A percentile compares a stretch with the other conserved stretches of the same genome.
Evolutionary conservation across 2,797 vertebrate species (phyloP).

Genomic region (Hydrophis major): DNA sequence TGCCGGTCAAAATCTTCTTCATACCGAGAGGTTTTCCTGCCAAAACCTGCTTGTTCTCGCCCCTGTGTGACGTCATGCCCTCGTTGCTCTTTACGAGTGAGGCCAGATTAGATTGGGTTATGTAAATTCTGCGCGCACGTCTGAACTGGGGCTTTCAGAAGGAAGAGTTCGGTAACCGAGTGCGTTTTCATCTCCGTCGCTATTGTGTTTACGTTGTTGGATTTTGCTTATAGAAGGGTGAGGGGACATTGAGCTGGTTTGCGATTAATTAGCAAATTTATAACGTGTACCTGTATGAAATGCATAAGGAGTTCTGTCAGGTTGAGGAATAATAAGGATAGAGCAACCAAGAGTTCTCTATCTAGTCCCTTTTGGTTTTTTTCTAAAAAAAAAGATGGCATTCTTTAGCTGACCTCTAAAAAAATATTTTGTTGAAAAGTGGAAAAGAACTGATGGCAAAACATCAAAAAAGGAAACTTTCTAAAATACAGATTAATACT

Average conservation of each 20-base stretch:
- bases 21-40: neutral
- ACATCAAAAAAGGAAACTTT: neutral
- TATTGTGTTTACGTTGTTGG: neutral
- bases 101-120: neutral
- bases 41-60: neutral
- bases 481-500: neutral
- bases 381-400: neutral
- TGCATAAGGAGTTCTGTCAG: neutral
- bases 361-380: neutral
- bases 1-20: neutral
- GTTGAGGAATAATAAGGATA: neutral
- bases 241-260: neutral
- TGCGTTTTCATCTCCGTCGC: neutral
- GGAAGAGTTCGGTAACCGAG: neutral
- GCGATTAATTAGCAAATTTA: too few species aligned
- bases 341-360: neutral
- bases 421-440: neutral
- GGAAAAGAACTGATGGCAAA: neutral
- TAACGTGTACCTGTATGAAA: neutral
- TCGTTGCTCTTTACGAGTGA: neutral
- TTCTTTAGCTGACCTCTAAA: neutral
- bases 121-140: neutral
- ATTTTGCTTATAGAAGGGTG: too few species aligned
- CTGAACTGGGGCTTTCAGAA: neutral
- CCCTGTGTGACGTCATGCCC: slow-evolving; percentile 7